Conservation (phyloP, 2,888 invertebrate species). For the Acanthosepion pharaonis region DNA sequence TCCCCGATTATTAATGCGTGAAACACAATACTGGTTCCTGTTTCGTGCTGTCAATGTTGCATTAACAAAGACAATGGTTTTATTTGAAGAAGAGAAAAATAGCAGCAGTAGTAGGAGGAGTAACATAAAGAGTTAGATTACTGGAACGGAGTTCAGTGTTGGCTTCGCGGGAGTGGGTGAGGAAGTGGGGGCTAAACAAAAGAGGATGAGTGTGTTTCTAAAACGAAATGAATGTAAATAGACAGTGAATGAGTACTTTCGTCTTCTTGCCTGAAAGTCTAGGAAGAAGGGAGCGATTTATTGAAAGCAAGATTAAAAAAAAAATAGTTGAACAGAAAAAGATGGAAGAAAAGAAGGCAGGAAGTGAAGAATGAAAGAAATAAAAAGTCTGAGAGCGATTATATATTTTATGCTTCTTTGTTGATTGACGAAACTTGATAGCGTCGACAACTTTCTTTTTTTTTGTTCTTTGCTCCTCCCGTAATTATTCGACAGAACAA, state of each 20-base stretch:
- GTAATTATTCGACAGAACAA: not conserved
- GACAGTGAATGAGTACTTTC: not conserved
- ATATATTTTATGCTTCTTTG: not conserved
- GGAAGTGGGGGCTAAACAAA: not conserved
- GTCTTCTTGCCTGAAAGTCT: not conserved
- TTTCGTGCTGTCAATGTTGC: not conserved
- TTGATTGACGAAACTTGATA: not conserved
- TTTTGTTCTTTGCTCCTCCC: not conserved
- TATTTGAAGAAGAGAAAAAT: not conserved
- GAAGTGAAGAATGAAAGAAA: not conserved
- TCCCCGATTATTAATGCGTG: conserved; percentile 33
- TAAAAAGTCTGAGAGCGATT: too few species aligned
- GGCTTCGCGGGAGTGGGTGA: not conserved
- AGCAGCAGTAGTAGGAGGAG: not conserved
- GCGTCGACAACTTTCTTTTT: not conserved
- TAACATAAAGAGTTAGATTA: not conserved
- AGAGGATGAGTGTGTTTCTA: not conserved
- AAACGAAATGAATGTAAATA: not conserved
- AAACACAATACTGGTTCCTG: conserved; percentile 33
- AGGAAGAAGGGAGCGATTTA: not conserved
- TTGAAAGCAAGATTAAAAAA: not conserved
- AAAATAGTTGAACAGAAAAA: not conserved
- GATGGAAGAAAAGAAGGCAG: not conserved
- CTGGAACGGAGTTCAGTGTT: not conserved
- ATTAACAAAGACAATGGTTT: conserved; percentile 22